Percentiles rank a stretch among this genome's conserved stretches.
Evolutionary conservation across 2,888 invertebrate genomes (phyloP).

Genomic region (Drosophila hawaiiensis): DNA sequence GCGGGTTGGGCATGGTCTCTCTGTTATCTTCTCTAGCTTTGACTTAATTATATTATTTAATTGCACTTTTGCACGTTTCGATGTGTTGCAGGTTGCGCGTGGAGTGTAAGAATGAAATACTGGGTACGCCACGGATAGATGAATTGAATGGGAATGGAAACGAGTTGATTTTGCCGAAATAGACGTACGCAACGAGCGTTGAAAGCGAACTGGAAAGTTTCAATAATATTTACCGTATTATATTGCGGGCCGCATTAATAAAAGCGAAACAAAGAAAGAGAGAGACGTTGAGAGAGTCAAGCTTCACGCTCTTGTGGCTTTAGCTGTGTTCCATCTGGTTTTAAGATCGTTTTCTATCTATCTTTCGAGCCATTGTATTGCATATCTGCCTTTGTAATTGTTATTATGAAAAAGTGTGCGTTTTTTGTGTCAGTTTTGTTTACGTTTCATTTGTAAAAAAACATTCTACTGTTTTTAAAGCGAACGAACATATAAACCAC

Average conservation of each 20-base stretch:
- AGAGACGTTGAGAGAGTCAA: slow-evolving; percentile 7
- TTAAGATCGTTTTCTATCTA: slow-evolving; percentile 57
- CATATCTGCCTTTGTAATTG: slow-evolving; percentile 6
- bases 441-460: slow-evolving; percentile 9
- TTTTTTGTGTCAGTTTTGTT: slow-evolving; percentile 16
- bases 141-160: slow-evolving; percentile 4
- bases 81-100: background rate
- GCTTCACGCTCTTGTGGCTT: slow-evolving; percentile 42
- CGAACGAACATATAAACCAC: background rate
- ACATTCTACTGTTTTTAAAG: background rate
- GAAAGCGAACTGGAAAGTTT: slow-evolving; percentile 76
- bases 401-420: slow-evolving; percentile 14
- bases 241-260: slow-evolving; percentile 36
- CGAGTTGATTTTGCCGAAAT: slow-evolving; percentile 14
- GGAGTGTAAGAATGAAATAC: background rate
- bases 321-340: slow-evolving; percentile 55
- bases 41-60: background rate
- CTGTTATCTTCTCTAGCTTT: background rate
- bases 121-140: slow-evolving; percentile 8
- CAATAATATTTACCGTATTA: slow-evolving; percentile 71
- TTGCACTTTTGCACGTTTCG: slow-evolving; percentile 14
- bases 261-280: slow-evolving; percentile 26
- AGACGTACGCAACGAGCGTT: slow-evolving; percentile 62
- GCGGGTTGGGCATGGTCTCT: slow-evolving; percentile 76
- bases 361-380: slow-evolving; percentile 26